Evolutionary conservation across 2,888 invertebrate species (phyloP).

Genomic region (Mythimna impura): DNA sequence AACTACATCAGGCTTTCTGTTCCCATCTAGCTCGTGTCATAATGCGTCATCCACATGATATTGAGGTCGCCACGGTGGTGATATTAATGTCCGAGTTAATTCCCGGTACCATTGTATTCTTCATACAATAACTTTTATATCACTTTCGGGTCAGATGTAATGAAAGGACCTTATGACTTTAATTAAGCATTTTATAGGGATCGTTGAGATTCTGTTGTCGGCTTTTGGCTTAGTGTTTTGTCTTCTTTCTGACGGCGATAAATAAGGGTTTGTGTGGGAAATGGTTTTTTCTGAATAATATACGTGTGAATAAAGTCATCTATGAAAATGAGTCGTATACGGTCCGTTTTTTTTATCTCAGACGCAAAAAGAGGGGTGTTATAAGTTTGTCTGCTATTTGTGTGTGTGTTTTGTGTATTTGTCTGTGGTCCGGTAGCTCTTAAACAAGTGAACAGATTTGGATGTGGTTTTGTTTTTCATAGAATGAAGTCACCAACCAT

Average conservation of each 20-base stretch:
- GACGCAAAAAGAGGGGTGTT: too few species aligned
- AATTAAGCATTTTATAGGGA: constrained; percentile 59
- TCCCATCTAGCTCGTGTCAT: constrained; percentile 29
- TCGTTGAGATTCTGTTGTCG: constrained; percentile 37
- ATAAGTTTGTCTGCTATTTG: too few species aligned
- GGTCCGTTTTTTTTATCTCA: too few species aligned
- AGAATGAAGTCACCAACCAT: too few species aligned
- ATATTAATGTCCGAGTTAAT: constrained; percentile 61
- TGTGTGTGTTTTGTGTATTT: too few species aligned
- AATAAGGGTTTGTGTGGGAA: neutral
- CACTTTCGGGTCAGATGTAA: constrained; percentile 51
- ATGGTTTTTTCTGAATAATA: constrained; percentile 1
- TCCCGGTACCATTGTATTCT: constrained; percentile 55
- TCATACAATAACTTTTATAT: constrained; percentile 60
- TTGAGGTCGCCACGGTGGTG: constrained; percentile 53
- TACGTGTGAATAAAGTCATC: neutral
- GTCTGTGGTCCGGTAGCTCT: too few species aligned
- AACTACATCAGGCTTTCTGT: constrained; percentile 21
- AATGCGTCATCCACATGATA: constrained; percentile 53
- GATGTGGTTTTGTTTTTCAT: too few species aligned
- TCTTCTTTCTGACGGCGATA: constrained; percentile 24
- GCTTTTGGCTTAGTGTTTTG: constrained; percentile 37
- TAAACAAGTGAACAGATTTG: too few species aligned
- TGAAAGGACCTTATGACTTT: constrained; percentile 46
- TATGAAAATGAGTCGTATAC: too few species aligned